These are phyloP conservation scores for Zygogramma bicolorata DNA, from an alignment of 2,888 invertebrate species.

Conservation along the genomic window DNA sequence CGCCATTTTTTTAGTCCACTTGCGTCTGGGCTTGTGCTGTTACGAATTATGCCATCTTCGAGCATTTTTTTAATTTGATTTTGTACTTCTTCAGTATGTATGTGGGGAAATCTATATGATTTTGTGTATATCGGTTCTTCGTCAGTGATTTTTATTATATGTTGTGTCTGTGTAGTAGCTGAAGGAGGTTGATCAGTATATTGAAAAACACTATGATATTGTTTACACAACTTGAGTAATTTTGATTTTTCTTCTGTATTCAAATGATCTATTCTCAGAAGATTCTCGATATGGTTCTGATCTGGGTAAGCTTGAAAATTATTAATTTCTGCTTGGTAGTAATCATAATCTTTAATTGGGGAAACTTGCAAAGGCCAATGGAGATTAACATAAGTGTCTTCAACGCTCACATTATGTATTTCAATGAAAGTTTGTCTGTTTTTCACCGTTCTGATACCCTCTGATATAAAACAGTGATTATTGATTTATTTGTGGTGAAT, in stretches of 20 bases:
- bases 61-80: conserved; percentile 20
- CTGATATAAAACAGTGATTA: background rate
- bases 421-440: no score
- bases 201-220: background rate
- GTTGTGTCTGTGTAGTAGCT: background rate
- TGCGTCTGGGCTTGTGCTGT: background rate
- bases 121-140: conserved; percentile 7
- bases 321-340: background rate
- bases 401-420: background rate
- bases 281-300: background rate
- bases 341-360: background rate
- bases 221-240: background rate
- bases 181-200: background rate
- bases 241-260: background rate
- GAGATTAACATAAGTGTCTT: background rate
- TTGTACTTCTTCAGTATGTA: conserved; percentile 5
- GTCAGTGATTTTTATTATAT: background rate
- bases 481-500: background rate
- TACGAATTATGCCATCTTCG: background rate
- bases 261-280: background rate
- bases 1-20: background rate
- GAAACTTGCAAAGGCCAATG: background rate
- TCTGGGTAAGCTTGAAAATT: background rate
- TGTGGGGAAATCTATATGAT: conserved; percentile 18
- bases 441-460: no score